These are phyloP conservation scores for Adelognathus sp. DNA, from an alignment of 2,888 invertebrate genomes.

Conservation along the genomic window DNA sequence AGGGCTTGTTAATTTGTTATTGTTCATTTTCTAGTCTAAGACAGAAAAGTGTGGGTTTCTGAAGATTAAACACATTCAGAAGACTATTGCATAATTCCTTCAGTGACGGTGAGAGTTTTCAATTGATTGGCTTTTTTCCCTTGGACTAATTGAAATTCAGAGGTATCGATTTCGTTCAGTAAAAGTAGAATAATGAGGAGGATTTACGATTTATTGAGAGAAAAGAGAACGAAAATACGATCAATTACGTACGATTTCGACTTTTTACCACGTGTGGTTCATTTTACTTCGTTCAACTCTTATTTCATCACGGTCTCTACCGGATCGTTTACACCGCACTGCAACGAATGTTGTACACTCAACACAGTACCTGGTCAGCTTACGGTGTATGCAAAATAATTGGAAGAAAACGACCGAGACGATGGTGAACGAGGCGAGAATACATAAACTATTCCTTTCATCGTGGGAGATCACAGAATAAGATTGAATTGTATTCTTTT, in stretches of 20 bases:
- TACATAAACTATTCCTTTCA: not conserved
- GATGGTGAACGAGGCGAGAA: slow-evolving; percentile 1
- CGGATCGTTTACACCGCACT: not conserved
- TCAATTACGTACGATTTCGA: not conserved
- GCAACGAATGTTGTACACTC: not conserved
- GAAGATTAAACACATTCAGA: too few relatives aligned
- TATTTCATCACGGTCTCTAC: not conserved
- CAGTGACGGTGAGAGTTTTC: too few relatives aligned
- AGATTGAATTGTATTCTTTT: not conserved
- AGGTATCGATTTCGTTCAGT: not conserved
- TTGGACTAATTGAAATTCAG: not conserved
- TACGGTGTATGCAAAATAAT: slow-evolving; percentile 20
- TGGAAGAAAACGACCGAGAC: slow-evolving; percentile 12
- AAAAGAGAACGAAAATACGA: not conserved
- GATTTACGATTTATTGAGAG: not conserved
- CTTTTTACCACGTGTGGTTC: not conserved
- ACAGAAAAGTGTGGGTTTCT: too few relatives aligned
- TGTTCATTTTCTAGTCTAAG: too few relatives aligned
- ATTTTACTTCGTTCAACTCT: not conserved
- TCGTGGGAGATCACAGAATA: not conserved
- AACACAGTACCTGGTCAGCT: not conserved
- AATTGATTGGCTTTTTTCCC: not conserved
- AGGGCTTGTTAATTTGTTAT: too few relatives aligned
- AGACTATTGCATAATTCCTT: too few relatives aligned
- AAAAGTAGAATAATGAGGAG: not conserved